Percentiles rank a stretch among this genome's conserved stretches.
Conservation (phyloP, 2,113 vertebrate species). For the Prolemur simus region DNA sequence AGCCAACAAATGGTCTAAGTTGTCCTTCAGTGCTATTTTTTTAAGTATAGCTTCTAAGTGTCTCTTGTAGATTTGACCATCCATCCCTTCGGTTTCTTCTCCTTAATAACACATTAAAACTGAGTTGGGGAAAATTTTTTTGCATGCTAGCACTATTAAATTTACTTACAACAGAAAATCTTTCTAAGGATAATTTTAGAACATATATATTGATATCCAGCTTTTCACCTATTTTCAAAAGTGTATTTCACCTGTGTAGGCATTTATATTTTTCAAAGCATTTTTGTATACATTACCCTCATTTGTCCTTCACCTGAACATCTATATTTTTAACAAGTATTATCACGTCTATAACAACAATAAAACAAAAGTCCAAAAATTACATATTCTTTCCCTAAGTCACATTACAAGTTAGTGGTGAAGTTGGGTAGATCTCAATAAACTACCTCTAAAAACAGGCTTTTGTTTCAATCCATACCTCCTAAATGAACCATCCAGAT, state of each 20-base stretch:
- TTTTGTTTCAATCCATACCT: neutral
- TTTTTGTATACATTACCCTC: neutral
- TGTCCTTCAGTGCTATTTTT: slow-evolving; percentile 85
- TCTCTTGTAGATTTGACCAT: slow-evolving; percentile 68
- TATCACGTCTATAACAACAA: neutral
- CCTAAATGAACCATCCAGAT: neutral
- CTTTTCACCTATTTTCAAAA: neutral
- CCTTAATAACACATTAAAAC: slow-evolving; percentile 74
- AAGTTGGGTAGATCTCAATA: neutral
- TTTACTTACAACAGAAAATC: neutral
- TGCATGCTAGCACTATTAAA: neutral
- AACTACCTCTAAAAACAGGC: neutral
- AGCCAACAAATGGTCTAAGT: slow-evolving; percentile 87
- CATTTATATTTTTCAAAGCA: slow-evolving; percentile 15
- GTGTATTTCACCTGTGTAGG: neutral
- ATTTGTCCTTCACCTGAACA: neutral
- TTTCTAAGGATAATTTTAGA: slow-evolving; percentile 19
- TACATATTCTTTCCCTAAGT: neutral
- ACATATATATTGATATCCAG: neutral
- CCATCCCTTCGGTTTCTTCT: slow-evolving; percentile 72
- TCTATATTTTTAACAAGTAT: neutral
- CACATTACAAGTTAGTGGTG: neutral
- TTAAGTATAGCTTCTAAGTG: slow-evolving; percentile 88
- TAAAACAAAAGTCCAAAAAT: neutral
- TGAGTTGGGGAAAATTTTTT: neutral